Conservation (phyloP, 2,113 vertebrate genomes). For the Cyanistes caeruleus region DNA sequence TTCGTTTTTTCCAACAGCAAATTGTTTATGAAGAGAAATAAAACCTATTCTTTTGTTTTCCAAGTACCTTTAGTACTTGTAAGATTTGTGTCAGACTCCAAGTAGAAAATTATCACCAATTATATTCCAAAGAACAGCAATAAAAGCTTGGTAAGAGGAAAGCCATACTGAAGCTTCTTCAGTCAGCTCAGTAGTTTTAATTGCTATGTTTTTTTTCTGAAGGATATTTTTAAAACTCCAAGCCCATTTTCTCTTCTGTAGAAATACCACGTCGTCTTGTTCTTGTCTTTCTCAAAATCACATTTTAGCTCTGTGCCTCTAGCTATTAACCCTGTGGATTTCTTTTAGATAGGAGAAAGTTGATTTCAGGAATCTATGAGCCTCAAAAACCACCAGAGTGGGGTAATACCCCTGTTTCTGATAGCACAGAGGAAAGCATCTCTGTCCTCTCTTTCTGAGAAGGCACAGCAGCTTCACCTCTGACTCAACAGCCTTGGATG, state of each 20-base stretch:
- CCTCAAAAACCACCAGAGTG: not conserved
- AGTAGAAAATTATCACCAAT: slow-evolving; percentile 23
- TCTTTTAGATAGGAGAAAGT: not conserved
- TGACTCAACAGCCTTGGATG: not conserved
- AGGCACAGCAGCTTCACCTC: not conserved
- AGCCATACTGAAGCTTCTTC: not conserved
- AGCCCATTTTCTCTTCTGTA: not conserved
- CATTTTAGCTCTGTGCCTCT: not conserved
- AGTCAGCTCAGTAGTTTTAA: not conserved
- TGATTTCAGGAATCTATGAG: not conserved
- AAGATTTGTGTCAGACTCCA: slow-evolving; percentile 13
- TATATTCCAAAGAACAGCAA: slow-evolving; percentile 10
- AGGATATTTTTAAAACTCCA: not conserved
- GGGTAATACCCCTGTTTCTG: not conserved
- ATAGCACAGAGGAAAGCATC: not conserved
- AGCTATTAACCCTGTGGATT: not conserved
- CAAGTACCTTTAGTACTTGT: not conserved
- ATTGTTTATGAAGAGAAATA: not conserved
- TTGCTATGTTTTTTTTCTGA: not conserved
- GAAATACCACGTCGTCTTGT: not conserved
- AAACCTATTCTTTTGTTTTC: not conserved
- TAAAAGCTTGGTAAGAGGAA: slow-evolving; percentile 3
- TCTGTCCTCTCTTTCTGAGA: not conserved
- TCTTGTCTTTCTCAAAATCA: not conserved
- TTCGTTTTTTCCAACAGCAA: not conserved